Evolutionary conservation across 2,888 invertebrate genomes (phyloP), one percentile per base, ranked within the genome.

Genomic region (Tribolium freemani): DNA sequence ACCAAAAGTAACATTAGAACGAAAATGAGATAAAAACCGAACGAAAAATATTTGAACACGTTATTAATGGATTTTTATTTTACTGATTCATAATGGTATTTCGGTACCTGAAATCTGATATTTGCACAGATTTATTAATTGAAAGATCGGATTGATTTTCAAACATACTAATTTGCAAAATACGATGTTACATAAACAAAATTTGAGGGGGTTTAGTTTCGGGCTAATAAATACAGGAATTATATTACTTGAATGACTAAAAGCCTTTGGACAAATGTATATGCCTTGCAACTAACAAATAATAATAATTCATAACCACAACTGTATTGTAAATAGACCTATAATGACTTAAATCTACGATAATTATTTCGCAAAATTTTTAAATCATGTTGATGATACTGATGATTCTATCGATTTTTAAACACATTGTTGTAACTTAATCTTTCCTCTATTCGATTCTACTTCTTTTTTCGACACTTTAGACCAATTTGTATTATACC

Each of bases 141-240:
- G 70, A 63, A 70, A 70, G 48, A 70, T 56, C 63, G 60, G 46
- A 63, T 38, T 64, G 64, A 50, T 64, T 64, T 64, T 70, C 30
- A 50, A 69, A 63, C 66, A 54, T 58, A 69, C 60, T 69, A 69
- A 69, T 69, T 60, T 69, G 48, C 60, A 66, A 66, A 66, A 56
- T 66, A 56, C 66, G 66, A 45, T 66, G 66, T 66, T 66, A 54
- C 56, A 66, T 66, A 54, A 66, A 66, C 66, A 66, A 54, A 66
- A 56, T 66, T 66, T 54, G 54, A 66, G 66, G 45, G 46, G 46
- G 45, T 66, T 66, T 38, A 63, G 50, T 63, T 60, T 60, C 38
- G 8, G 8, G 2, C 54, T 45, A 56, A 66, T 66, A 66, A 66
- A 66, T 66, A 66, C 56, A 21, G 54, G 66, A 66, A 56, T 66